These are phyloP conservation scores for Erebia aethiops DNA, from an alignment of 2,888 invertebrate species.

Conservation along the genomic window DNA sequence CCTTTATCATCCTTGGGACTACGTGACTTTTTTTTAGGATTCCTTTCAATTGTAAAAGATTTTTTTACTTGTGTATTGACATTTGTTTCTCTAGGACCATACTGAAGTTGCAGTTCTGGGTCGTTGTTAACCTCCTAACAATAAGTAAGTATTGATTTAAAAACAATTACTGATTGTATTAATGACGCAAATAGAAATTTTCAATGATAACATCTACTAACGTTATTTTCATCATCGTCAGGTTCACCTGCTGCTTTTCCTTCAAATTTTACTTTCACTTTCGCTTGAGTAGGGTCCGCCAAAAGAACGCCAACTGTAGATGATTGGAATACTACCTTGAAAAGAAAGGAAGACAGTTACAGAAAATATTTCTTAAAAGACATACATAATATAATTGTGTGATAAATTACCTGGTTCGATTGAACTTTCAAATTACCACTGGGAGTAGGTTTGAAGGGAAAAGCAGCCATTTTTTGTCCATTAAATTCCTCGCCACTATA, in stretches of 20 bases:
- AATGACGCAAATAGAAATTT: background rate
- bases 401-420: constrained; percentile 83
- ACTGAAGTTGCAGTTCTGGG: constrained; percentile 54
- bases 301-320: constrained; percentile 86
- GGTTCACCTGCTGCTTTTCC: constrained; percentile 60
- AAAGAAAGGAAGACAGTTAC: background rate
- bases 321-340: constrained; percentile 87
- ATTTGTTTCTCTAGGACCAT: constrained; percentile 49
- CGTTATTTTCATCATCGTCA: constrained; percentile 54
- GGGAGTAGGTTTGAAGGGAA: constrained; percentile 86
- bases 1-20: constrained; percentile 60
- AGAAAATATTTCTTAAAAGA: background rate
- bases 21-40: constrained; percentile 46
- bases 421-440: constrained; percentile 88
- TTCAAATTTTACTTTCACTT: constrained; percentile 84
- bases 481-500: constrained; percentile 58
- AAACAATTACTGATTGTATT: background rate
- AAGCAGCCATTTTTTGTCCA: constrained; percentile 64
- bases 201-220: constrained; percentile 43
- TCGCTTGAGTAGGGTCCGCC: constrained; percentile 85
- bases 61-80: constrained; percentile 32
- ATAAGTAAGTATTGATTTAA: constrained; percentile 13
- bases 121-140: constrained; percentile 52
- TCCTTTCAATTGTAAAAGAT: constrained; percentile 34
- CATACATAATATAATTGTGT: background rate